Percentiles rank a stretch among this genome's conserved stretches.
Evolutionary conservation across 2,888 invertebrate genomes (phyloP).

Genomic region (Rhorus exstirpatorius): DNA sequence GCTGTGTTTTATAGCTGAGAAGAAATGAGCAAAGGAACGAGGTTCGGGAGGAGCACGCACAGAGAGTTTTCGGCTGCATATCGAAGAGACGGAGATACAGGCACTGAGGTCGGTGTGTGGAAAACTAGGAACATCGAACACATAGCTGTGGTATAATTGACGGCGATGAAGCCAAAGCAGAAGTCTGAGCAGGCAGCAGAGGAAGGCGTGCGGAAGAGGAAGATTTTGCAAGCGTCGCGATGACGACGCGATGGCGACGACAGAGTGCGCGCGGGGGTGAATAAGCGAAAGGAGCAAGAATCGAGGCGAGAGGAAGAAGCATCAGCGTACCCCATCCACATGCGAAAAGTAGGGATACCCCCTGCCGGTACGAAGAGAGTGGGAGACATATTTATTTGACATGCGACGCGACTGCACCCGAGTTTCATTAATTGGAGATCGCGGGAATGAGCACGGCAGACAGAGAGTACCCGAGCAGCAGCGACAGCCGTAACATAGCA

Average conservation of each 20-base stretch:
- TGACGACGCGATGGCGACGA: conserved; percentile 69
- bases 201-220: conserved; percentile 60
- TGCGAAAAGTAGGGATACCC: conserved; percentile 68
- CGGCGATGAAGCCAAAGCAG: conserved; percentile 66
- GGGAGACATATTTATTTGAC: conserved; percentile 86
- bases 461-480: conserved; percentile 75
- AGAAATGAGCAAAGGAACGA: background rate
- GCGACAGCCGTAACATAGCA: conserved; percentile 77
- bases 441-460: conserved; percentile 85
- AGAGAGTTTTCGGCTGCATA: conserved; percentile 64
- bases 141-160: conserved; percentile 65
- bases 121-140: conserved; percentile 72
- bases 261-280: conserved; percentile 68
- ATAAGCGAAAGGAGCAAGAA: conserved; percentile 65
- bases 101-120: conserved; percentile 75
- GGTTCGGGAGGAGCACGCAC: too few relatives aligned
- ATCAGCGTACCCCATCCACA: conserved; percentile 61
- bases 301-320: conserved; percentile 68
- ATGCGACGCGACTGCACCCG: conserved; percentile 86
- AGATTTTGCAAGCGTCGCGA: conserved; percentile 55
- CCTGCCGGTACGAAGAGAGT: conserved; percentile 69
- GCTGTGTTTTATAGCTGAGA: background rate
- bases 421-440: conserved; percentile 87
- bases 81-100: conserved; percentile 69
- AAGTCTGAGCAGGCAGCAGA: conserved; percentile 65